Conservation (phyloP, 30 jellyfish, hydroid and myxozoan species). For the Aurelia coerulea region DNA sequence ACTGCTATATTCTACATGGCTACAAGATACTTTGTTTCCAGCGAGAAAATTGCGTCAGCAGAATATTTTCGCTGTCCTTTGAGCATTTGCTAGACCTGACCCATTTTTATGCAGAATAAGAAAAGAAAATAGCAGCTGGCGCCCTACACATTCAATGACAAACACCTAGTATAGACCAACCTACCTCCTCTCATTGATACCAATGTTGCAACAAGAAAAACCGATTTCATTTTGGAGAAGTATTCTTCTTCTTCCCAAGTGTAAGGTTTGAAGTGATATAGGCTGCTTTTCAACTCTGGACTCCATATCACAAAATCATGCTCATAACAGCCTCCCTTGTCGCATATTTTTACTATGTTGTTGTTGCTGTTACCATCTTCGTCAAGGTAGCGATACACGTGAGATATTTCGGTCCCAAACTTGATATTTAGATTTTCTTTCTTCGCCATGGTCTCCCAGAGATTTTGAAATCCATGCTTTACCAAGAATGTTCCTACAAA, state of each 20-base stretch:
- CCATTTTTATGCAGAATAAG: no score
- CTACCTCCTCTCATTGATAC: neutral
- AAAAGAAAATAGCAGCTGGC: no score
- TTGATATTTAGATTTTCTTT: constrained; percentile 50
- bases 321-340: constrained; percentile 7
- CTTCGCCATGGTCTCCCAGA: constrained; percentile 75
- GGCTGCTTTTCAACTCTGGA: constrained; percentile 80
- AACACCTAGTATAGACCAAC: neutral
- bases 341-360: neutral
- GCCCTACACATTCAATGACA: neutral
- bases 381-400: constrained; percentile 28
- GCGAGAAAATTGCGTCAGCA: no score
- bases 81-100: no score
- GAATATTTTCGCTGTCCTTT: no score
- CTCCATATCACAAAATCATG: constrained; percentile 94
- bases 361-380: constrained; percentile 23
- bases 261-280: constrained; percentile 22
- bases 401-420: constrained; percentile 25
- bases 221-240: constrained; percentile 12
- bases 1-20: no score
- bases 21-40: no score
- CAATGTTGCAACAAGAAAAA: constrained; percentile 26
- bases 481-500: constrained; percentile 64
- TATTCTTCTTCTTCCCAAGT: constrained; percentile 3
- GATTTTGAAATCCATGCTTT: constrained; percentile 76